Percentiles rank a stretch among this genome's conserved stretches.
Conservation (phyloP, 2,113 vertebrate species). For the Entomyzon cyanotis region DNA sequence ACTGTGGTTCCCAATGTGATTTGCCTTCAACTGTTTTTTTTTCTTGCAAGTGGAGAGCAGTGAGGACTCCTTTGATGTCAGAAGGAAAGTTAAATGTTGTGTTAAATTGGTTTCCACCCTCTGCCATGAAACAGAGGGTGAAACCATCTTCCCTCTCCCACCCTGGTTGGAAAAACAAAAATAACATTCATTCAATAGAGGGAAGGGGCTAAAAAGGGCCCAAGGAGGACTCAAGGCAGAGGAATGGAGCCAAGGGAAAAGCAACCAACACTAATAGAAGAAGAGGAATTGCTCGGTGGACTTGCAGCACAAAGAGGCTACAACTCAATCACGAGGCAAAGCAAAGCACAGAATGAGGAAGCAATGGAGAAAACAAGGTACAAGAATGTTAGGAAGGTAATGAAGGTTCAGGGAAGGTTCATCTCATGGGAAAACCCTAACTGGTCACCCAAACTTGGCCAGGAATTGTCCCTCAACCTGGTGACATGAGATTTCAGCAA, state of each 20-base stretch:
- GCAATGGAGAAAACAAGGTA: neutral
- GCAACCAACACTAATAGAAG: neutral
- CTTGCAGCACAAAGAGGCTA: neutral
- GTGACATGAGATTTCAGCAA: rapidly evolving
- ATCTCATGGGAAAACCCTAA: neutral
- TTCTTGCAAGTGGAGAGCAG: neutral
- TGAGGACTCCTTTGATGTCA: rapidly evolving
- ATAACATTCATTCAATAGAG: neutral
- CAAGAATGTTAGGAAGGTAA: neutral
- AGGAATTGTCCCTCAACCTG: neutral
- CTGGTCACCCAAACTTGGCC: neutral
- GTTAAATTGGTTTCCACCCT: neutral
- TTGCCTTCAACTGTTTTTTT: rapidly evolving
- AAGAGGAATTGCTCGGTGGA: neutral
- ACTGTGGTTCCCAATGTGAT: rapidly evolving
- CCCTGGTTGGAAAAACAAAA: neutral
- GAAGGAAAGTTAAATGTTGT: neutral
- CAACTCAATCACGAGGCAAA: neutral
- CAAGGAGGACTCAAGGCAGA: neutral
- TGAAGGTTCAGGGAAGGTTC: neutral
- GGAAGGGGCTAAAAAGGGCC: neutral
- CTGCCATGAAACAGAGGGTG: neutral
- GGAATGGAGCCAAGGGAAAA: neutral
- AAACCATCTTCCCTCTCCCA: neutral
- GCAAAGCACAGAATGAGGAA: neutral